phyloP scores from a whole-genome alignment of 2,888 invertebrate genomes.

The Tanytarsus gracilentus region DNA sequence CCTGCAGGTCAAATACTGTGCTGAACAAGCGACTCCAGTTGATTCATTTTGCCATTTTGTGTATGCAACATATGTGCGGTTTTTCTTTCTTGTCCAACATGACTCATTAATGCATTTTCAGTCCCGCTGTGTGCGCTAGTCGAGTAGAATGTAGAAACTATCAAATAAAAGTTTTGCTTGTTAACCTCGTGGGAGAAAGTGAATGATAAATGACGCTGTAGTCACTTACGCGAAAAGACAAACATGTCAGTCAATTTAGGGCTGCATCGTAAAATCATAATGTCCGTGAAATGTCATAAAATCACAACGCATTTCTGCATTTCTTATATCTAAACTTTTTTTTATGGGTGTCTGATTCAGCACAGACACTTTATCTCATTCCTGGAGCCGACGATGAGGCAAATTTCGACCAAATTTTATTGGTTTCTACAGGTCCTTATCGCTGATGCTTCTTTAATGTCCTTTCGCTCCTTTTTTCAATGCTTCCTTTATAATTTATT shows the following conservation, averaged over 20 bases:
- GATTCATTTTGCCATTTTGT: not conserved
- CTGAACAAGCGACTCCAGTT: no score
- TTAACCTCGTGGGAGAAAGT: no score
- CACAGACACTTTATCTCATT: not conserved
- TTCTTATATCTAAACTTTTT: not conserved
- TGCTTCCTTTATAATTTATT: conserved; percentile 7
- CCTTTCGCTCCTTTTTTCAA: no score
- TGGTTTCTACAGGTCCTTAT: conserved; percentile 12
- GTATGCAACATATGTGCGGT: conserved; percentile 25
- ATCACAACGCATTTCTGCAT: no score
- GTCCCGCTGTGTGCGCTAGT: not conserved
- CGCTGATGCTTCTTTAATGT: no score
- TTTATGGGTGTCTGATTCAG: conserved; percentile 11
- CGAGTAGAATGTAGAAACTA: not conserved
- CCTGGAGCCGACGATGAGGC: not conserved
- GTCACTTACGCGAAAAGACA: not conserved
- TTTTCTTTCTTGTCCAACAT: not conserved
- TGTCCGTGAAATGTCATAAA: no score
- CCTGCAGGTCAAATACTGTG: no score
- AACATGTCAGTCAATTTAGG: not conserved
- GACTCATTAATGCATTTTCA: conserved; percentile 21
- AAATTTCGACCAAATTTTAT: conserved; percentile 21
- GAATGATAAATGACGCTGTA: conserved; percentile 14
- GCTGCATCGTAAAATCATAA: no score
- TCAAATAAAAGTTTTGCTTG: conserved; percentile 14